A percentile compares a stretch with the other conserved stretches of the same genome.
Conservation (phyloP, 2,797 vertebrate species). For the Leptoclinus maculatus region DNA sequence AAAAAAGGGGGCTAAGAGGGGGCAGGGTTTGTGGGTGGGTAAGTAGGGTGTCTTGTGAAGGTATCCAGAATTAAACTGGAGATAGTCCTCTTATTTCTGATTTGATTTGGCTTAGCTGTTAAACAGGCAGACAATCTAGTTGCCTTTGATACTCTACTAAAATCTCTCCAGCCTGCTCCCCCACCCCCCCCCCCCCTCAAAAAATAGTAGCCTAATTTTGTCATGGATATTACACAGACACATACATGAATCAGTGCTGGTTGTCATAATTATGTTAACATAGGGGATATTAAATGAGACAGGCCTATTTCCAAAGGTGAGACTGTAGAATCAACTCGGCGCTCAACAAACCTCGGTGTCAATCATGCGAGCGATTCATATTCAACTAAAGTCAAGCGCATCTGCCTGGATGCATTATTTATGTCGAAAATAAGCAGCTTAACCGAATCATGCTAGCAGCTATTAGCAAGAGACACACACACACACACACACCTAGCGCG, state of each 20-base stretch:
- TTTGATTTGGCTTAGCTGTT: constrained; percentile 77
- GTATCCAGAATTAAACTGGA: constrained; percentile 70
- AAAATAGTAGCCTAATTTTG: constrained; percentile 80
- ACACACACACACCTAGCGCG: constrained; percentile 73
- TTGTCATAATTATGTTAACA: constrained; percentile 84
- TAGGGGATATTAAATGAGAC: constrained; percentile 82
- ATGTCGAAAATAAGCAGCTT: constrained; percentile 86
- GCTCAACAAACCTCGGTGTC: constrained; percentile 82
- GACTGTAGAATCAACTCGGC: constrained; percentile 74
- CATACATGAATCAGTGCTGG: constrained; percentile 72
- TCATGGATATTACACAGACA: constrained; percentile 80
- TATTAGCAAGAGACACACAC: constrained; percentile 80
- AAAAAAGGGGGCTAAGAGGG: constrained; percentile 59
- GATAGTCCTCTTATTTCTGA: constrained; percentile 78
- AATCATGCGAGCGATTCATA: constrained; percentile 81
- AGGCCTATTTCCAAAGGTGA: constrained; percentile 85
- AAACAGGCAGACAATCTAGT: constrained; percentile 73
- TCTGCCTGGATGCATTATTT: constrained; percentile 87
- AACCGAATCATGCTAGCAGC: constrained; percentile 82
- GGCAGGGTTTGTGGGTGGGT: constrained; percentile 70
- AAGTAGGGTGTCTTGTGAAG: constrained; percentile 69
- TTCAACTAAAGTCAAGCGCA: constrained; percentile 84
- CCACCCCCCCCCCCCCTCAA: constrained; percentile 22
- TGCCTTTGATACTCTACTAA: constrained; percentile 76
- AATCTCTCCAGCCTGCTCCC: constrained; percentile 56